Conservation (phyloP, 2,888 invertebrate genomes). For the Agrenia bidenticulata region DNA sequence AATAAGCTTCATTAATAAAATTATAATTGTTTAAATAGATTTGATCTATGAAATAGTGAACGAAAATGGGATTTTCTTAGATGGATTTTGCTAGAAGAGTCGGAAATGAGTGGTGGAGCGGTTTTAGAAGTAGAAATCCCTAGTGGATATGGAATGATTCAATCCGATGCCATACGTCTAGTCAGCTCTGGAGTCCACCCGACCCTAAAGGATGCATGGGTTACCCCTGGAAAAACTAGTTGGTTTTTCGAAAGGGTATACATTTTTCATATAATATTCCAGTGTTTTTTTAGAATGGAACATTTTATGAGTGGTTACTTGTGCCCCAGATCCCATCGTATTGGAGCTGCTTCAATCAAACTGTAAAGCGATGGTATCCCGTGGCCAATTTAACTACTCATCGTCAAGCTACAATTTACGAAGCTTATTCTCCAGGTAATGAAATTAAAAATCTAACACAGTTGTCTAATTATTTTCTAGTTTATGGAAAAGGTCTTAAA, state of each 20-base stretch:
- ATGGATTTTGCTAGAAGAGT: constrained; percentile 56
- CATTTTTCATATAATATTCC: too few relatives aligned
- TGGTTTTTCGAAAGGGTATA: constrained; percentile 61
- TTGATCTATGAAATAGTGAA: too few relatives aligned
- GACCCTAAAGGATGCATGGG: constrained; percentile 55
- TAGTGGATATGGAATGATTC: constrained; percentile 59
- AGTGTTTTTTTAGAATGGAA: background rate
- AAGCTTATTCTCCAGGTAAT: constrained; percentile 62
- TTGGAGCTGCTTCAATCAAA: constrained; percentile 60
- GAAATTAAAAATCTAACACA: background rate
- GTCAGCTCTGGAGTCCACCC: constrained; percentile 54
- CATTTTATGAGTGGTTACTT: background rate
- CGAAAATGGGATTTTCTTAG: constrained; percentile 54
- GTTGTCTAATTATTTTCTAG: background rate
- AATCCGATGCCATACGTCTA: constrained; percentile 57
- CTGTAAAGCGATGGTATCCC: constrained; percentile 61
- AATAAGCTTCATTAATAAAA: too few relatives aligned
- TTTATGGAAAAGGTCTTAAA: constrained; percentile 3
- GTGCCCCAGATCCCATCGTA: constrained; percentile 55
- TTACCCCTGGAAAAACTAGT: constrained; percentile 56
- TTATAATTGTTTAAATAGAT: background rate
- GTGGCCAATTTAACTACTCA: constrained; percentile 62
- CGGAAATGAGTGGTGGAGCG: constrained; percentile 56
- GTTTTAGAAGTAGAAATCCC: constrained; percentile 59
- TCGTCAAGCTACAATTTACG: constrained; percentile 60